Evolutionary conservation across 2,113 vertebrate genomes (phyloP).

Genomic region (Nestor notabilis): DNA sequence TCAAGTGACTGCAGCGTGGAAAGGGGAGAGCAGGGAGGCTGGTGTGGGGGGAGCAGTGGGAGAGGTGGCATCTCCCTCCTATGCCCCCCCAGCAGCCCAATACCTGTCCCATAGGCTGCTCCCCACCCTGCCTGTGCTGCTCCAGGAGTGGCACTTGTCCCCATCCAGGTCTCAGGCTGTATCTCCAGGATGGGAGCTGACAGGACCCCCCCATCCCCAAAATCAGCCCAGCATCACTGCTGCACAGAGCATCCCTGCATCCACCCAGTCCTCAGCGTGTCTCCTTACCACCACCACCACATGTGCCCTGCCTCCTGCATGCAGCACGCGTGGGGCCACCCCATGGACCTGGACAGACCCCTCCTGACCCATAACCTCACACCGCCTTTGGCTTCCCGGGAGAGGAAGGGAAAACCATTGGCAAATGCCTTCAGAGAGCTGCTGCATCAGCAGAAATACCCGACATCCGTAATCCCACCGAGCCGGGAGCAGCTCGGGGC

Average conservation of each 20-base stretch:
- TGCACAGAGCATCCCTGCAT: not conserved
- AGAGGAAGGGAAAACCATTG: not conserved
- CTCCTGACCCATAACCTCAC: accelerated
- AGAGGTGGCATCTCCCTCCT: not conserved
- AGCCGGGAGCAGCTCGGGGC: not conserved
- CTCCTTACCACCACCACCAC: not conserved
- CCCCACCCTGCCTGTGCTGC: not conserved
- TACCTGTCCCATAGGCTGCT: not conserved
- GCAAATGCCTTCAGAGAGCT: not conserved
- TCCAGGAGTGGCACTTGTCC: accelerated
- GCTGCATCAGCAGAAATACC: not conserved
- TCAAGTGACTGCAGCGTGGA: not conserved
- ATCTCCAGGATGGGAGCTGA: not conserved
- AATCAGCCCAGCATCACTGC: not conserved
- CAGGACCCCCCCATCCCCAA: not conserved
- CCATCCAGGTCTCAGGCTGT: not conserved
- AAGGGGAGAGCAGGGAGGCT: not conserved
- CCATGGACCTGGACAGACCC: accelerated
- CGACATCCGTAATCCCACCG: not conserved
- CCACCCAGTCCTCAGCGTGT: accelerated
- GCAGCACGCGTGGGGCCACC: accelerated
- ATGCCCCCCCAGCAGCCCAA: not conserved
- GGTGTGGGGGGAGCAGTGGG: not conserved
- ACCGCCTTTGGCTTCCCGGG: accelerated
- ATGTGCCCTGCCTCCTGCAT: accelerated